Percentiles rank a stretch among this genome's conserved stretches.
These are phyloP conservation scores for Philaethria dido DNA, from an alignment of 2,888 invertebrate species.

Conservation along the genomic window DNA sequence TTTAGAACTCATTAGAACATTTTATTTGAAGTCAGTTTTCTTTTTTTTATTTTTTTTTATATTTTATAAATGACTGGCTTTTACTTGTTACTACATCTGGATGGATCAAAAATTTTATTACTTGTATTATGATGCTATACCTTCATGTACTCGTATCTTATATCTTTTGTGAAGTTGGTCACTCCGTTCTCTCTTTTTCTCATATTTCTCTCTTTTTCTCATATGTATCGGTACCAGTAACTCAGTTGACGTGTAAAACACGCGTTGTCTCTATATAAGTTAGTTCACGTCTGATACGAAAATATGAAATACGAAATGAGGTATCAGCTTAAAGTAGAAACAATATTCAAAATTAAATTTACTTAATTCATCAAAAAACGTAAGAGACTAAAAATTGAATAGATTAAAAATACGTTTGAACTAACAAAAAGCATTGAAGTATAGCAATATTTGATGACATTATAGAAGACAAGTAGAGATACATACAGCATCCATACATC, in stretches of 20 bases:
- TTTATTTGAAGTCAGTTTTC: too few species aligned
- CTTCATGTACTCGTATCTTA: too few species aligned
- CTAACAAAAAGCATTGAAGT: conserved; percentile 2
- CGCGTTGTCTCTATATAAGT: too few species aligned
- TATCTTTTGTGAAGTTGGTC: too few species aligned
- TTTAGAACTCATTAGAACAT: too few species aligned
- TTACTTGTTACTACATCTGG: neutral
- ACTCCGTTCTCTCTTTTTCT: too few species aligned
- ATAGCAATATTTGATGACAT: conserved; percentile 10
- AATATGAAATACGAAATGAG: too few species aligned
- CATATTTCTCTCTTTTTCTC: too few species aligned
- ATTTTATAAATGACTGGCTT: conserved; percentile 9
- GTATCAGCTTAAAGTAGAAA: neutral
- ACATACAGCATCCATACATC: conserved; percentile 1
- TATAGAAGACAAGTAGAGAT: conserved; percentile 4
- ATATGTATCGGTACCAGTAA: too few species aligned
- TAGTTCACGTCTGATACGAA: too few species aligned
- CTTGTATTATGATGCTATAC: neutral
- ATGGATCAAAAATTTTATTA: neutral
- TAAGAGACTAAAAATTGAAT: neutral
- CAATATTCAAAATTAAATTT: neutral
- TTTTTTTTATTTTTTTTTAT: too few species aligned
- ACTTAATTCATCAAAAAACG: neutral
- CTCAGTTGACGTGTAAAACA: too few species aligned
- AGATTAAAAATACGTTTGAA: neutral